Conservation (phyloP, 1,140 invertebrate species). For the Periplaneta americana region DNA sequence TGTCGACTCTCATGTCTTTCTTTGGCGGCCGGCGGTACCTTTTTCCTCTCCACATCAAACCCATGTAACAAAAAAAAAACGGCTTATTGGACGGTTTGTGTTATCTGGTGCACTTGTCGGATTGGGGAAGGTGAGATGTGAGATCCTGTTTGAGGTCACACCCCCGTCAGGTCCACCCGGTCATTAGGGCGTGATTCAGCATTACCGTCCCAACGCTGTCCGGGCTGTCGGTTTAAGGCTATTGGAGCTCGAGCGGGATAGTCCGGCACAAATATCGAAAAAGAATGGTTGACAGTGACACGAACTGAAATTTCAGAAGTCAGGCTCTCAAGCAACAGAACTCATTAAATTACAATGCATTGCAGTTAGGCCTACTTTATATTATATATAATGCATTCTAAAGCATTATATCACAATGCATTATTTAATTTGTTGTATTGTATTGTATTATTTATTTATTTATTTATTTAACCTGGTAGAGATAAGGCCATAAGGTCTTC, state of each 20-base stretch:
- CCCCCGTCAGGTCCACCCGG: neutral
- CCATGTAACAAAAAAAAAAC: neutral
- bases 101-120: neutral
- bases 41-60: neutral
- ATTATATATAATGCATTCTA: too few species aligned
- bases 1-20: neutral
- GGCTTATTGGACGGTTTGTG: neutral
- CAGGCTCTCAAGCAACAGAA: too few species aligned
- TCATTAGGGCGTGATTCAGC: neutral
- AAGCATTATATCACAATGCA: too few species aligned
- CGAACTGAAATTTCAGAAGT: too few species aligned
- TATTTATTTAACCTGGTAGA: too few species aligned
- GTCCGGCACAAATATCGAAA: too few species aligned
- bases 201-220: neutral
- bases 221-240: neutral
- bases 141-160: conserved; percentile 2
- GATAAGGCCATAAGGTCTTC: too few species aligned
- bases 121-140: neutral
- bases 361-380: too few species aligned
- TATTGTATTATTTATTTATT: too few species aligned
- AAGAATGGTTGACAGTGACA: too few species aligned
- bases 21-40: neutral
- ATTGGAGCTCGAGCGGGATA: neutral
- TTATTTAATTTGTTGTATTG: too few species aligned
- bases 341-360: too few species aligned